Base-by-base conservation (phyloP, 2,797 vertebrate species). In the Ctenopoma kingsleyae region DNA sequence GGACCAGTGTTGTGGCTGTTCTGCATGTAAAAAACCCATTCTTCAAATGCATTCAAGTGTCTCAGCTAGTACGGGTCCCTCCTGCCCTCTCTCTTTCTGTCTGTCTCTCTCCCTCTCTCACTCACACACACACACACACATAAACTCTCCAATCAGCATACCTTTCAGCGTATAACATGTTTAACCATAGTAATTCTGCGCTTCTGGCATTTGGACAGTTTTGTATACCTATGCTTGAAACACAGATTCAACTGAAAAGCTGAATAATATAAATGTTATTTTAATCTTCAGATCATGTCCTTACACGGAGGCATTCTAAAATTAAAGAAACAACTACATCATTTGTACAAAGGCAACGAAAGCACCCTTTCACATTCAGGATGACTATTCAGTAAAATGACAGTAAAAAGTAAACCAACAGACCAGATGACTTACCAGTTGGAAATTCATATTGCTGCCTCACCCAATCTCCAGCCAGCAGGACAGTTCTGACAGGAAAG, bases 31-130 rank as follows among this genome's bases (percentile, higher is more conserved):
- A 54, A 84, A 85, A 83, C 72, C 88, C 79, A 76, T 91, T 90
- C 84, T 89, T 90, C 83, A 62, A 71, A 84, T 84, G 74, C 85
- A 90, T 78, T 89, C 80, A 89, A 90, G 88, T 88, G 84, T 90
- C 61, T 71, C 81, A 22, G 77, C 84, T 80, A 70, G 84, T 83
- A 67, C 76, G 40, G 78, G 66, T 79, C 78, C 67, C 69, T 76
- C 77, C 69, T 65, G 60, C 64, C 38, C 69, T 40, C 60, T 54
- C 46, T 63, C 30, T 35, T 3, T 40, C 50, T 41, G 5, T 48
- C 44, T 20, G 12, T 67, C 40, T 51, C 1, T 49, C 17, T 50
- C 10, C 15, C 56, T 60, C 30, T 32, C 43, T 32, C 55, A 32
- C 52, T 53, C 38, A 40, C 4, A 52, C 12, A 22, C 23, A 64